A percentile compares a stretch with the other conserved stretches of the same genome.
Conservation (phyloP, 1,140 invertebrate species). For the Araneus ventricosus region DNA sequence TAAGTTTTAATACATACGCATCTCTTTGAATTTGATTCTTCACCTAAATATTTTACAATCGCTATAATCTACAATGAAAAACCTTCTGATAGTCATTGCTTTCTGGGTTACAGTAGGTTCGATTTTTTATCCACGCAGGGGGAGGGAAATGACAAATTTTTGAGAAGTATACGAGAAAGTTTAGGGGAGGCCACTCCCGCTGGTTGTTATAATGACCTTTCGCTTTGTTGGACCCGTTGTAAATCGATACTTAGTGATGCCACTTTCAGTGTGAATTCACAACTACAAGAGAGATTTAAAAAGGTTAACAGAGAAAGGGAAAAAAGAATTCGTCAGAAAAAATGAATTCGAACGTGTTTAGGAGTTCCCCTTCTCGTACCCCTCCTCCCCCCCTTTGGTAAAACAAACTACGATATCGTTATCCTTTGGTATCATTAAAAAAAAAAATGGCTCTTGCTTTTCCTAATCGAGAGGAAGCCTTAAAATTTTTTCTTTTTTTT, state of each 20-base stretch:
- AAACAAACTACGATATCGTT: slow-evolving; percentile 59
- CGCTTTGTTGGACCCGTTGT: not conserved
- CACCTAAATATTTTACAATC: too few species aligned
- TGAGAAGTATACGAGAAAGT: too few species aligned
- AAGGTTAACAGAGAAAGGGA: not conserved
- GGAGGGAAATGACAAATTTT: too few species aligned
- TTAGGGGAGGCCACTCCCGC: too few species aligned
- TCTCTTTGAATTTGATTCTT: too few species aligned
- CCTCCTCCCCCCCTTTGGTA: not conserved
- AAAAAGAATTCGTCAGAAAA: not conserved
- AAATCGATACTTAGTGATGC: not conserved
- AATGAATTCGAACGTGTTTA: not conserved
- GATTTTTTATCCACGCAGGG: too few species aligned
- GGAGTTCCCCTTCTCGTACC: not conserved
- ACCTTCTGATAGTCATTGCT: too few species aligned
- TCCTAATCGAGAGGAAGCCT: slow-evolving; percentile 45
- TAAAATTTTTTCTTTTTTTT: slow-evolving; percentile 45
- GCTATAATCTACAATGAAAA: too few species aligned
- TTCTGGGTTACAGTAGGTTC: too few species aligned
- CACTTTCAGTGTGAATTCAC: not conserved
- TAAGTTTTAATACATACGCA: too few species aligned
- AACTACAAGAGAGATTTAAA: not conserved
- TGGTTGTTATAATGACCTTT: too few species aligned
- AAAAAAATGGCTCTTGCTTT: not conserved
- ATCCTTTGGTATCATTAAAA: slow-evolving; percentile 23